Evolutionary conservation across 1,140 invertebrate genomes (phyloP), one percentile per base, ranked within the genome.

Genomic region (Mycetomoellerius zeteki): DNA sequence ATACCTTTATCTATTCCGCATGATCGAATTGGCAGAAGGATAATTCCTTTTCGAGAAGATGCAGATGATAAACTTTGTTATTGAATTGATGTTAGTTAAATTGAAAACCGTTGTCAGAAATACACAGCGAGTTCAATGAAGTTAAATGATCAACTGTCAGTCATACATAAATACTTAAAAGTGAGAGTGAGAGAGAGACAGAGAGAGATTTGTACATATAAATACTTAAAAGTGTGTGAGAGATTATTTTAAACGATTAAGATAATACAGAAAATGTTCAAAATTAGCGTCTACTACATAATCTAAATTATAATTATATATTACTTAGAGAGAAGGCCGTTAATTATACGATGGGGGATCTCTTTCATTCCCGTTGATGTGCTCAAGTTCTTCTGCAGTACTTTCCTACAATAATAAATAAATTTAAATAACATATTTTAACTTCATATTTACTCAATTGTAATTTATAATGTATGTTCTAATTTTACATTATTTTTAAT

Each of bases 311-410:
- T 60, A 67, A 81, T 81, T 81, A 24, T 21, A n/a, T 30, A 43
- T 60, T 12, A 52, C 10, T 69, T 24, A 69, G n/a, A 19, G 24
- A 21, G 19, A 69, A 37, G 24, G n/a, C 14, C 37, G 21, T 73
- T 60, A 75, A 84, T 84, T 84, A 84, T 75, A 3, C 3, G 21
- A 12, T 6, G 12, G 21, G 12, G 14, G 37, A 6, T 3, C 19
- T 37, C 24, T n/a, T n/a, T 58, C 67, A 3, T 60, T 60, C 37
- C 21, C 16, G 8, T 21, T 47, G n/a, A 47, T 54, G 1, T 62
- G 12, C 7, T 84, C 54, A 75, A 62, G 16, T 75, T 84, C 80
- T 73, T 73, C 80, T 14, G 14, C 14, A 33, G 24, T 19, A 75
- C 33, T 27, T 33, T 62, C 80, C 80, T 84, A n/a, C 27, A 80